A percentile compares a stretch with the other conserved stretches of the same genome.
Conservation (phyloP, 2,113 vertebrate species). For the Notiomystis cincta region DNA sequence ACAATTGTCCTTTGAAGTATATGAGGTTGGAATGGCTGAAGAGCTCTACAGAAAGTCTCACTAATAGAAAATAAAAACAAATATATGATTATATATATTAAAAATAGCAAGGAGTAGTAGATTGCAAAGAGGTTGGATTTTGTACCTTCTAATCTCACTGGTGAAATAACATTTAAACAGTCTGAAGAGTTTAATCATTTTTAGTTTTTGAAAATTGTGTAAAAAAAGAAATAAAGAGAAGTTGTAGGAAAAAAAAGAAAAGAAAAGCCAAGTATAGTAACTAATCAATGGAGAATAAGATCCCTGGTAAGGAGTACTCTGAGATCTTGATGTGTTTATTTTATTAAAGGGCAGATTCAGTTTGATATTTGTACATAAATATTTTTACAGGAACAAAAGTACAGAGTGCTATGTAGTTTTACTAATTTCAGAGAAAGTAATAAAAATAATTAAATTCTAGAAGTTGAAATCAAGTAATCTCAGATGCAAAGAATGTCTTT, state of each 20-base stretch:
- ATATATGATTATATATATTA: background rate
- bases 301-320: background rate
- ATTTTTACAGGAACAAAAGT: background rate
- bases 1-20: background rate
- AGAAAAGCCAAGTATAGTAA: rapidly evolving
- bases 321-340: background rate
- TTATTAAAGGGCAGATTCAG: background rate
- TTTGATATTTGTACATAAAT: background rate
- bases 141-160: background rate
- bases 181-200: background rate
- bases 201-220: background rate
- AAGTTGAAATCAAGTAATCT: background rate
- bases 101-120: background rate
- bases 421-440: background rate
- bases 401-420: background rate
- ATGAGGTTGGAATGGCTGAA: background rate
- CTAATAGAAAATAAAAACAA: background rate
- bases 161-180: background rate
- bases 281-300: background rate
- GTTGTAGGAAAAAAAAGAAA: background rate
- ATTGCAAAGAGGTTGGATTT: background rate
- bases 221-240: background rate
- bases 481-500: background rate
- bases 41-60: background rate
- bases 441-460: background rate